phyloP scores from a whole-genome alignment of 2,888 invertebrate genomes.

The Drosophila limbata region DNA sequence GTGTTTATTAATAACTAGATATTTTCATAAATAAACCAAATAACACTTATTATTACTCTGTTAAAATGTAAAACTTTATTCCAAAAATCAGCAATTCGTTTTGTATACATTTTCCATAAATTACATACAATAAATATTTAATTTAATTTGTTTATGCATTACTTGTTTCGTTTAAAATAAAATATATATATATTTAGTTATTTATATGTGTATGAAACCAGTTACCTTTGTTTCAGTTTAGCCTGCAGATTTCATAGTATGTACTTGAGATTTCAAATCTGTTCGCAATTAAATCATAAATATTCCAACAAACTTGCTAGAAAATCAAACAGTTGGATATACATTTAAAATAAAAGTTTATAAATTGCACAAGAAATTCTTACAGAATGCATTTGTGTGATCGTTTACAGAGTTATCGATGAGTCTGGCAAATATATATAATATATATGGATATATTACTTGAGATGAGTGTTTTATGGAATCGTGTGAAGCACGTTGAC shows the following conservation, averaged over 20 bases:
- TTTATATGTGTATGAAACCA: conserved; percentile 52
- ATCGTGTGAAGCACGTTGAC: conserved; percentile 62
- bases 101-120: conserved; percentile 48
- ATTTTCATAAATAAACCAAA: background rate
- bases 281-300: conserved; percentile 40
- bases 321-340: conserved; percentile 31
- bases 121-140: conserved; percentile 40
- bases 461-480: conserved; percentile 31
- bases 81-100: conserved; percentile 58
- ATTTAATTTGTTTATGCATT: conserved; percentile 23
- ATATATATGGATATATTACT: conserved; percentile 21
- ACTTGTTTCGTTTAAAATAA: conserved; percentile 19
- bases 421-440: conserved; percentile 26
- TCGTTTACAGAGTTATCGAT: conserved; percentile 30
- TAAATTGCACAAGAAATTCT: conserved; percentile 76
- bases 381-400: conserved; percentile 58
- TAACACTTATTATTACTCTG: background rate
- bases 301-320: conserved; percentile 25
- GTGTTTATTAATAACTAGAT: background rate
- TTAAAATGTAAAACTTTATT: conserved; percentile 71
- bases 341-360: conserved; percentile 30
- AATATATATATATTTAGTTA: background rate
- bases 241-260: conserved; percentile 16
- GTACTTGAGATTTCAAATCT: conserved; percentile 63
- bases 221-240: conserved; percentile 20